Percentiles rank a stretch among this genome's conserved stretches.
phyloP scores from a whole-genome alignment of 2,113 vertebrate genomes.

The Dinomys branickii region DNA sequence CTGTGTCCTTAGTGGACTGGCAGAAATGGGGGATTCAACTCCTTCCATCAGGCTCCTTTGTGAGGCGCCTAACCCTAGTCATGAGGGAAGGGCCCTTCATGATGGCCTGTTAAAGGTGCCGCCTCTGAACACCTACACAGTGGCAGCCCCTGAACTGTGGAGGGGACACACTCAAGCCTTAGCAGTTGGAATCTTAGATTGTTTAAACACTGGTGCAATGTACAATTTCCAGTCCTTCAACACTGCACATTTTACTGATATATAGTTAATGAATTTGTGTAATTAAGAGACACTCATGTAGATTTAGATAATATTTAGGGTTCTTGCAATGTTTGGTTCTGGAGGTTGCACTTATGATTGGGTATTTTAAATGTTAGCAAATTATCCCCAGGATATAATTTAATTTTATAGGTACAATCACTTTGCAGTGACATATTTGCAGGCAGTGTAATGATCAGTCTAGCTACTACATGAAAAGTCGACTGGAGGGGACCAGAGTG shows the following conservation, averaged over 20 bases:
- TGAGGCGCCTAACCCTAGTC: no score
- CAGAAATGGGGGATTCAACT: neutral
- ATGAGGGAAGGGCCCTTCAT: neutral
- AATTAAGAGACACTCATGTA: neutral
- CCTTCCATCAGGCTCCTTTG: neutral
- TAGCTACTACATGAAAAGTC: neutral
- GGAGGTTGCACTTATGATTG: neutral
- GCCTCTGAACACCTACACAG: neutral
- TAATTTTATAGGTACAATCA: neutral
- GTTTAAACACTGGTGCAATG: neutral
- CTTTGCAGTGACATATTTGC: neutral
- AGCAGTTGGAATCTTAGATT: neutral
- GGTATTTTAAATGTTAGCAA: neutral
- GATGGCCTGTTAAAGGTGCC: neutral
- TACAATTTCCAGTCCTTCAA: neutral
- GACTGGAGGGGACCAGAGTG: neutral
- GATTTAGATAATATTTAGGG: conserved; percentile 9
- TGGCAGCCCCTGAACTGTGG: neutral
- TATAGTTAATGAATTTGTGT: neutral
- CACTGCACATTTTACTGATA: neutral
- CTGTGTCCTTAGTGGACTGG: neutral
- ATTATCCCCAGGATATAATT: neutral
- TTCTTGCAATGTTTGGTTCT: neutral
- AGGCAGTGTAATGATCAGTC: neutral
- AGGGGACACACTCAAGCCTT: neutral